These are phyloP conservation scores for Discoglossus pictus DNA, from an alignment of 2,797 vertebrate genomes.

Conservation along the genomic window DNA sequence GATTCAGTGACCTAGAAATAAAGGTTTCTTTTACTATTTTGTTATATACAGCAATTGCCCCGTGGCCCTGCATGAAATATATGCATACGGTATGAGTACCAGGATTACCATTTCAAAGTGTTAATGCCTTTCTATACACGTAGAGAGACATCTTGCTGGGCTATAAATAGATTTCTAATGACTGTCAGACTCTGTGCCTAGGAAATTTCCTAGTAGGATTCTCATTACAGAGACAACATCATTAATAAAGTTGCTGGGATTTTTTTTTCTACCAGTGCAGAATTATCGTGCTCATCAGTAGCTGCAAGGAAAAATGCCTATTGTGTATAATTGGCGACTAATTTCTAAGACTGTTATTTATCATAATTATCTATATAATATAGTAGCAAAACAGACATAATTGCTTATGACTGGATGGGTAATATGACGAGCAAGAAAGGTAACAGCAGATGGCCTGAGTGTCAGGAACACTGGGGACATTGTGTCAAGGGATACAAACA, in stretches of 20 bases:
- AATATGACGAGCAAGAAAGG: slow-evolving; percentile 68
- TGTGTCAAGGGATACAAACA: slow-evolving; percentile 33
- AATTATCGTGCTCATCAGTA: slow-evolving; percentile 64
- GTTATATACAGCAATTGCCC: background rate
- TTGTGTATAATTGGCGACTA: slow-evolving; percentile 70
- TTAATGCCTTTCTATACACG: slow-evolving; percentile 58
- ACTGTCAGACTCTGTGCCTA: slow-evolving; percentile 67
- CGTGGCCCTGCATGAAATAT: background rate
- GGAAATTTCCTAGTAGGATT: slow-evolving; percentile 71
- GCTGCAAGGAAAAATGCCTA: slow-evolving; percentile 69
- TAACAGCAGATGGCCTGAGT: slow-evolving; percentile 72
- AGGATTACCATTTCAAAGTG: slow-evolving; percentile 50
- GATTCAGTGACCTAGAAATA: slow-evolving; percentile 1
- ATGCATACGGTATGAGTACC: background rate
- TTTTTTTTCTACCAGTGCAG: slow-evolving; percentile 64
- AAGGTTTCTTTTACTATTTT: background rate
- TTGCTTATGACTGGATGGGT: slow-evolving; percentile 75
- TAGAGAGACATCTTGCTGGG: slow-evolving; percentile 70
- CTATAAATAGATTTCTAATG: slow-evolving; percentile 80
- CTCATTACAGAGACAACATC: slow-evolving; percentile 75
- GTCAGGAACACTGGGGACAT: slow-evolving; percentile 61
- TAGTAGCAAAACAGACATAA: slow-evolving; percentile 73
- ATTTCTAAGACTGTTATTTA: slow-evolving; percentile 73
- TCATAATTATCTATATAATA: slow-evolving; percentile 78
- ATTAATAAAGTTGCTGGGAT: slow-evolving; percentile 74